Percentiles rank a stretch among this genome's conserved stretches.
Conservation (phyloP, 2,113 vertebrate species). For the Gobiocypris rarus region DNA sequence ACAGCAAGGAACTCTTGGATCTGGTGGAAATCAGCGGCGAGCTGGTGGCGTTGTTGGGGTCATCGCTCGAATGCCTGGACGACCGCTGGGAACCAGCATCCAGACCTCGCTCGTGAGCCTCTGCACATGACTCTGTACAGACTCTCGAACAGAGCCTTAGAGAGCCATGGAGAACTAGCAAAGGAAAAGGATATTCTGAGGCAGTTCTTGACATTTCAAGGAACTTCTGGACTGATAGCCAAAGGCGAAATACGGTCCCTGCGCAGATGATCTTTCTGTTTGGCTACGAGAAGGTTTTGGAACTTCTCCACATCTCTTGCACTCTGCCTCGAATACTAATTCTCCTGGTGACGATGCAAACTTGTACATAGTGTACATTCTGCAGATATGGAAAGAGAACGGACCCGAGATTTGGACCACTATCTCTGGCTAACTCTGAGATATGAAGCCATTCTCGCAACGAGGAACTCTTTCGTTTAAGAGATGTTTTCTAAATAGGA, state of each 20-base stretch:
- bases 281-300: slow-evolving; percentile 11
- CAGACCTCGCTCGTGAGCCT: slow-evolving; percentile 54
- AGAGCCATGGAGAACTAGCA: neutral
- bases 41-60: slow-evolving; percentile 84
- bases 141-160: neutral
- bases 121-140: neutral
- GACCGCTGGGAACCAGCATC: slow-evolving; percentile 55
- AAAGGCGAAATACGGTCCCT: neutral
- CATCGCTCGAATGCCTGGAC: slow-evolving; percentile 82
- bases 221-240: neutral
- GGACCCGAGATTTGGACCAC: slow-evolving; percentile 44
- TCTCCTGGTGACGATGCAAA: slow-evolving; percentile 10
- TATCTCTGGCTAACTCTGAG: slow-evolving; percentile 8
- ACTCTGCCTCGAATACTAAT: neutral
- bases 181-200: slow-evolving; percentile 20
- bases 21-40: slow-evolving; percentile 86
- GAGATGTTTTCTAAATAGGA: slow-evolving; percentile 68
- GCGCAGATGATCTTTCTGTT: neutral
- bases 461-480: slow-evolving; percentile 76
- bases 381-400: neutral
- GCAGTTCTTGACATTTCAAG: slow-evolving; percentile 29
- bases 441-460: slow-evolving; percentile 32
- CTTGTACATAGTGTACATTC: slow-evolving; percentile 62
- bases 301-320: neutral
- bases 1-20: slow-evolving; percentile 88